phyloP scores from a whole-genome alignment of 1,140 invertebrate genomes.

The Drosophila aff. region DNA sequence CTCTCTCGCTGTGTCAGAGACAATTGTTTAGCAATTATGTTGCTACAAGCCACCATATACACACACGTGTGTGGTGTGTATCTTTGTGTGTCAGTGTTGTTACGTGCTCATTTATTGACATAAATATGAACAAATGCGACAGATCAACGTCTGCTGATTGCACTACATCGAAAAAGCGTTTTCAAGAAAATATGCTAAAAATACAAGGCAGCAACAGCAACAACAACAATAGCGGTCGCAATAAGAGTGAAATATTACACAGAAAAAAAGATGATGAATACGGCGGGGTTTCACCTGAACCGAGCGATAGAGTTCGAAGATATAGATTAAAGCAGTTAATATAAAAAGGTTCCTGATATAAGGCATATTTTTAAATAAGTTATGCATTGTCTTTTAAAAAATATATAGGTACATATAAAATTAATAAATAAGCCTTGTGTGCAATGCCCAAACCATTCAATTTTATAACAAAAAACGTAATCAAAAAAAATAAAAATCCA shows the following conservation, averaged over 20 bases:
- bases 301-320: background rate
- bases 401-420: too few relatives aligned
- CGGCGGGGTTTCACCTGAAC: background rate
- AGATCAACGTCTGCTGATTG: conserved; percentile 76
- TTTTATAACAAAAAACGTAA: too few relatives aligned
- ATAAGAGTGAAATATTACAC: conserved; percentile 8
- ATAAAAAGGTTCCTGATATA: background rate
- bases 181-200: conserved; percentile 54
- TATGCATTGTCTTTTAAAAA: too few relatives aligned
- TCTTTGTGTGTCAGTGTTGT: conserved; percentile 67
- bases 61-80: background rate
- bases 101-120: conserved; percentile 79
- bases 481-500: too few relatives aligned
- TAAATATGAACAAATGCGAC: conserved; percentile 74
- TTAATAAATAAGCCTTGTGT: too few relatives aligned
- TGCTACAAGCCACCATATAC: conserved; percentile 34
- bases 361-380: background rate
- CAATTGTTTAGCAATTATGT: conserved; percentile 79
- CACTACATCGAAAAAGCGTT: conserved; percentile 45
- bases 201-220: conserved; percentile 19
- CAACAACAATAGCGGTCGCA: background rate
- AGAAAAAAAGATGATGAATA: background rate
- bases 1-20: conserved; percentile 11
- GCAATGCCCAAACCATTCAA: too few relatives aligned
- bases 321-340: background rate